These are phyloP conservation scores for Spodoptera picta DNA, from an alignment of 2,888 invertebrate genomes.

Conservation along the genomic window DNA sequence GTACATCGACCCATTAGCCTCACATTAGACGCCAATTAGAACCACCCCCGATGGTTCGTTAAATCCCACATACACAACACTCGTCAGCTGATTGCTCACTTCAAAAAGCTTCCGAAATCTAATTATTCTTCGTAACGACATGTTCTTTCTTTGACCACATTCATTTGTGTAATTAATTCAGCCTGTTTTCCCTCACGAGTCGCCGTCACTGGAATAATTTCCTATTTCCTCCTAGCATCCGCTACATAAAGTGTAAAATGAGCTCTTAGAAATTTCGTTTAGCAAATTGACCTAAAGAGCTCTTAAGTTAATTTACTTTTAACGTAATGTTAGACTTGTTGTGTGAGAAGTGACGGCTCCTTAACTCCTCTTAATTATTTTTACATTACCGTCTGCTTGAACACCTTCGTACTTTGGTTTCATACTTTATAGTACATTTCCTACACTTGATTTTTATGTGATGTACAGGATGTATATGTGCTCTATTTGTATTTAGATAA, in stretches of 20 bases:
- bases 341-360: background rate
- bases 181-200: conserved; percentile 21
- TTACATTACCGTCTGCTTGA: background rate
- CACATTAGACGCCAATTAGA: conserved; percentile 36
- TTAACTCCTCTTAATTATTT: conserved; percentile 5
- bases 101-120: conserved; percentile 32
- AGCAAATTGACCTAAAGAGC: conserved; percentile 44
- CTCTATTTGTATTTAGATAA: background rate
- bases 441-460: too few species aligned
- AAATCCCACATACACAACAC: conserved; percentile 12
- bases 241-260: conserved; percentile 21
- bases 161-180: conserved; percentile 39
- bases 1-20: conserved; percentile 27
- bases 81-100: conserved; percentile 28
- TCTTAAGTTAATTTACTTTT: conserved; percentile 41
- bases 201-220: conserved; percentile 12
- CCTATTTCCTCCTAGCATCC: conserved; percentile 14
- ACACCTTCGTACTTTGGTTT: too few species aligned
- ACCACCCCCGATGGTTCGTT: conserved; percentile 6
- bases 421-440: too few species aligned
- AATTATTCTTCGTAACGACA: conserved; percentile 30
- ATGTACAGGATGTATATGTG: too few species aligned
- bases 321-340: conserved; percentile 17
- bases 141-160: conserved; percentile 24
- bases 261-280: conserved; percentile 35